These are phyloP conservation scores for Fistularia commersonii DNA, from an alignment of 2,797 vertebrate genomes.

Conservation along the genomic window DNA sequence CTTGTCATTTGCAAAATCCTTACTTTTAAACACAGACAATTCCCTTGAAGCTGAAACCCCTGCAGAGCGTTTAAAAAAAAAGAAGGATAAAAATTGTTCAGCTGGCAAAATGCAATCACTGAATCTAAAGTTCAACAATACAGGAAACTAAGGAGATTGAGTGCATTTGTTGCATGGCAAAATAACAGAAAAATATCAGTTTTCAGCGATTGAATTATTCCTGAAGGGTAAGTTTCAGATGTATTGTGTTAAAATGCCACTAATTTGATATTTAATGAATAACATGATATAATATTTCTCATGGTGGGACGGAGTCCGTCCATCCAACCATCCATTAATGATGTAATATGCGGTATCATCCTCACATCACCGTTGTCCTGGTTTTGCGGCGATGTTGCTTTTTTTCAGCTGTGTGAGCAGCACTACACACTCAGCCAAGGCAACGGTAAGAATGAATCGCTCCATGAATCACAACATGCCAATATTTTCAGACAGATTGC, in stretches of 20 bases:
- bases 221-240: too few species aligned
- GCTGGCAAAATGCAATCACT: not conserved
- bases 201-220: too few species aligned
- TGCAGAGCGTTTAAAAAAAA: not conserved
- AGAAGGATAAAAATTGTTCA: not conserved
- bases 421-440: slow-evolving; percentile 3
- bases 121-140: not conserved
- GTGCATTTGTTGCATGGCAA: not conserved
- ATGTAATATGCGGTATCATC: too few species aligned
- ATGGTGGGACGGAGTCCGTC: too few species aligned
- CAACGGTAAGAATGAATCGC: slow-evolving; percentile 30
- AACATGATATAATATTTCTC: too few species aligned
- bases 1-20: not conserved
- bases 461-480: slow-evolving; percentile 39
- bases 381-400: too few species aligned
- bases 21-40: not conserved
- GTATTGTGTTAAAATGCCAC: too few species aligned
- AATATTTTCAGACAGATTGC: slow-evolving; percentile 57
- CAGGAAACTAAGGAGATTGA: not conserved
- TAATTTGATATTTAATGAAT: too few species aligned
- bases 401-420: too few species aligned
- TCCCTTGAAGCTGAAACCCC: slow-evolving; percentile 1
- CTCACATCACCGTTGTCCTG: too few species aligned
- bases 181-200: too few species aligned
- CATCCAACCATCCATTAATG: too few species aligned